These are phyloP conservation scores for Astyanax mexicanus DNA, from an alignment of 2,797 vertebrate genomes.

Conservation along the genomic window DNA sequence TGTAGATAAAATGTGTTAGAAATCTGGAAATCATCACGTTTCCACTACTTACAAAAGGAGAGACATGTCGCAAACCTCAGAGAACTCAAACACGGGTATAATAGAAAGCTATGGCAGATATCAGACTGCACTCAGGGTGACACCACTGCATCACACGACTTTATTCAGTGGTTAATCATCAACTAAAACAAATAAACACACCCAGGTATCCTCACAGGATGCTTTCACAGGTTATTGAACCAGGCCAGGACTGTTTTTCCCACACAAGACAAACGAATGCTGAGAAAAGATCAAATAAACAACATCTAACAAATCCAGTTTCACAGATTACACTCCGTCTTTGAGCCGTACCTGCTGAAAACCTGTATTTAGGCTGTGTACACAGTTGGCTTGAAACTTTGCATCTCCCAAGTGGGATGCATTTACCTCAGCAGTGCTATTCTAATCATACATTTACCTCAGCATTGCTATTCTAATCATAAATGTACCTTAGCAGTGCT, in stretches of 20 bases:
- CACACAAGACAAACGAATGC: not conserved
- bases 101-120: not conserved
- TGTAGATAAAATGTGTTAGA: no score
- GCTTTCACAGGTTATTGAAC: not conserved
- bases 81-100: no score
- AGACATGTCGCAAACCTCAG: no score
- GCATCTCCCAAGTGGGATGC: no score
- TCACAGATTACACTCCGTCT: not conserved
- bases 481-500: no score
- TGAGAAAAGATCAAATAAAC: not conserved
- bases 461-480: no score
- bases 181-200: slow-evolving; percentile 3
- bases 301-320: not conserved
- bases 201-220: not conserved
- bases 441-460: no score
- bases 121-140: not conserved
- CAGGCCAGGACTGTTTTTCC: not conserved
- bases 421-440: no score
- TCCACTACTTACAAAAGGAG: no score
- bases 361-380: not conserved
- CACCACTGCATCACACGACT: slow-evolving; percentile 24
- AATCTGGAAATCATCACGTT: no score
- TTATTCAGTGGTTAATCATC: slow-evolving; percentile 40
- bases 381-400: no score
- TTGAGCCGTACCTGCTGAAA: not conserved